Base-by-base conservation (phyloP, 2,797 vertebrate species). In the Arnoldichthys spilopterus region DNA sequence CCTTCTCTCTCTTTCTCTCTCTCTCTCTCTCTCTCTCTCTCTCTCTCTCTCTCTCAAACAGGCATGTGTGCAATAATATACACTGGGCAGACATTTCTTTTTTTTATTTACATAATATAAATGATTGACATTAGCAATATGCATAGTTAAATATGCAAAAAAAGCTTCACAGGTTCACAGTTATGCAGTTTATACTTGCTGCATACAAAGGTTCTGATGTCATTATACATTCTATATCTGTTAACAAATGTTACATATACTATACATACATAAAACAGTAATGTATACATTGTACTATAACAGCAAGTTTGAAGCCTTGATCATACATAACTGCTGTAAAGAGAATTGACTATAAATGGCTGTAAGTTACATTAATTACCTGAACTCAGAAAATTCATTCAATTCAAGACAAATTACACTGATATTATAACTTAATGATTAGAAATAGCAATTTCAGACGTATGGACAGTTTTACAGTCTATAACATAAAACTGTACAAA, bases 121-220 rank as follows among this genome's bases (percentile, higher is more conserved):
- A 70, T 66, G 47, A 79, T 49, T 76, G 64, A 74, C 73, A 77
- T 75, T 68, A 49, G 15, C 73, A 68, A 64, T 77, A 72, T 81
- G 69, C 78, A 77, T 74, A 82, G 63, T 70, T 61, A 68, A 56
- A 53, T 72, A 61, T 37, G 22, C 56, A 72, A 51, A 61, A 64
- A 58, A 74, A 34, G 63, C 13, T 54, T 53, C 53, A 76, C 62
- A 54, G 61, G 40, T 34, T 28, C 43, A 78, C 43, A 59, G 3
- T 32, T 75, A 64, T 54, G 28, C 26, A 66, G 16, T 68, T n/a
- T 16, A 66, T 22, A 7, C 22, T 32, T 18, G 26, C 53, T 58
- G 24, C 37, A 24, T 43, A 47, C 22, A 56, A 22, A 43, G 22
- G 37, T 28, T 45, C 45, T 26, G 6, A 61, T 20, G 9, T 63